Conservation (phyloP, 2,797 vertebrate genomes). For the Mionectes olivaceus region DNA sequence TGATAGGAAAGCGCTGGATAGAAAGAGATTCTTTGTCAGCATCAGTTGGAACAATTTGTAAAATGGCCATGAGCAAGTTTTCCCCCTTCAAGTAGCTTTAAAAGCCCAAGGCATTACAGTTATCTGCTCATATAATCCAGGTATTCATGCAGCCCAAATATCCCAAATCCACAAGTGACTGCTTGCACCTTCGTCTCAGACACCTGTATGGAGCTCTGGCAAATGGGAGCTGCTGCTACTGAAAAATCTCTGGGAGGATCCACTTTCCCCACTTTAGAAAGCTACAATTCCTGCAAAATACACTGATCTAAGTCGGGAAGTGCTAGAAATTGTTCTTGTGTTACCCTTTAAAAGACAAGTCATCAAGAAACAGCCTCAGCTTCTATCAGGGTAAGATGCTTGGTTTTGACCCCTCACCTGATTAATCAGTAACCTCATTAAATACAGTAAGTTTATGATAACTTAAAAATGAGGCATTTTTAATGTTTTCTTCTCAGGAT, state of each 20-base stretch:
- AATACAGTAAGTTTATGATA: neutral
- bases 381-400: neutral
- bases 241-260: neutral
- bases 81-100: neutral
- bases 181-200: neutral
- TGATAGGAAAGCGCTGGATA: neutral
- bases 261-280: neutral
- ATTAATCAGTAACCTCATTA: neutral
- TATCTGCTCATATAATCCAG: neutral
- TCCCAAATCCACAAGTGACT: neutral
- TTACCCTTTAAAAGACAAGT: neutral
- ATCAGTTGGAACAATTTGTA: slow-evolving; percentile 5
- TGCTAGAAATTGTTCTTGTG: neutral
- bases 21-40: slow-evolving; percentile 43
- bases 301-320: neutral
- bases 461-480: neutral
- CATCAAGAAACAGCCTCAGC: neutral
- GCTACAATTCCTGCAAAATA: neutral
- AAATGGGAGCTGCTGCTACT: neutral
- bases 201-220: neutral
- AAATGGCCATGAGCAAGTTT: slow-evolving; percentile 18
- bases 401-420: neutral
- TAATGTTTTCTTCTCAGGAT: neutral
- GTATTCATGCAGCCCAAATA: neutral
- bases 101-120: neutral